A percentile compares a stretch with the other conserved stretches of the same genome.
Conservation (phyloP, 2,113 vertebrate genomes). For the Lepus americanus region DNA sequence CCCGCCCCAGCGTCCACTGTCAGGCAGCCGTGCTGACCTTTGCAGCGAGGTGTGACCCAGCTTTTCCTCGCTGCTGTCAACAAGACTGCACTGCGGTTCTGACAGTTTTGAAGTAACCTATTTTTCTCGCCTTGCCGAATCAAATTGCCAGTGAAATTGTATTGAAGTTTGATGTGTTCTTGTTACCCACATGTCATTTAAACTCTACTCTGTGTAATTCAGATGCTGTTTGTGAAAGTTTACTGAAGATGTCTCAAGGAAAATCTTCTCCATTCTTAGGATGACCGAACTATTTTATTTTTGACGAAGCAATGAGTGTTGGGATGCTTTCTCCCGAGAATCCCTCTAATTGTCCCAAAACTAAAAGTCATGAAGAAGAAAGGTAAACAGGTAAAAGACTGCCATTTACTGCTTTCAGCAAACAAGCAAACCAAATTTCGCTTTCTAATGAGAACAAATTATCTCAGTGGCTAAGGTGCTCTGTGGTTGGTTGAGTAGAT, state of each 20-base stretch:
- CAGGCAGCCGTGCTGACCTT: conserved; percentile 48
- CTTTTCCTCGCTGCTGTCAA: conserved; percentile 58
- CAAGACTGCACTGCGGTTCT: background rate
- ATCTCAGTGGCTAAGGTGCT: background rate
- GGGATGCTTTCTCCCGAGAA: background rate
- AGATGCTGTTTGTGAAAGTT: conserved; percentile 55
- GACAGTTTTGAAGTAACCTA: conserved; percentile 64
- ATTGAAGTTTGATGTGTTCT: conserved; percentile 65
- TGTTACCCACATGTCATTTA: conserved; percentile 67
- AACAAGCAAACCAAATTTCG: conserved; percentile 25
- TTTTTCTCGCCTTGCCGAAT: conserved; percentile 61
- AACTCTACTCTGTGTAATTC: conserved; percentile 50
- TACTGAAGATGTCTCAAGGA: conserved; percentile 51
- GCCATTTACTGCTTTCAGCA: background rate
- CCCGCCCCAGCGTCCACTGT: background rate
- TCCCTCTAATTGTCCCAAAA: background rate
- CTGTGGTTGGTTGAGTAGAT: background rate
- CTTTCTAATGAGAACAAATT: conserved; percentile 13
- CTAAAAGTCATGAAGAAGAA: conserved; percentile 10
- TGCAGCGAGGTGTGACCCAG: conserved; percentile 30
- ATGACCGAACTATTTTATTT: conserved; percentile 35
- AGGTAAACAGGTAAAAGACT: background rate
- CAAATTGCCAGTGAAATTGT: conserved; percentile 73
- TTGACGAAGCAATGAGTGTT: conserved; percentile 21
- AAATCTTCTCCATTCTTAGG: conserved; percentile 51